phyloP scores from a whole-genome alignment of 1,140 invertebrate genomes.

The Scaptomyza pallida region DNA sequence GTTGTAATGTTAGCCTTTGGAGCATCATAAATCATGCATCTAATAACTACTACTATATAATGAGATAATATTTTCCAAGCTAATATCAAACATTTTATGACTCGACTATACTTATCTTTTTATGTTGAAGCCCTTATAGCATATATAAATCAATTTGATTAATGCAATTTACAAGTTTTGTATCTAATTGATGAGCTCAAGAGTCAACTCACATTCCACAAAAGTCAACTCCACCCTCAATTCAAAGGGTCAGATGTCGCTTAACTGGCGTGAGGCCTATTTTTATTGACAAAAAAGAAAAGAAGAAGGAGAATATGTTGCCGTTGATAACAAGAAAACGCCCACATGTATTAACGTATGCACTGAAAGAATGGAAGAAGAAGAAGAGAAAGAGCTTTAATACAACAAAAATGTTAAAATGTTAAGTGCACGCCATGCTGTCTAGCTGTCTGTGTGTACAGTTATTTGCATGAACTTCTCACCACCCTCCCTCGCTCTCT shows the following conservation, averaged over 20 bases:
- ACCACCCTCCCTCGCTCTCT: too few relatives aligned
- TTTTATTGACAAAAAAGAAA: neutral
- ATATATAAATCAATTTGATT: conserved; percentile 27
- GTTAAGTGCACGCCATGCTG: too few relatives aligned
- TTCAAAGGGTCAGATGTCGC: conserved; percentile 18
- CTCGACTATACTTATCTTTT: conserved; percentile 4
- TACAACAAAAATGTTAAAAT: too few relatives aligned
- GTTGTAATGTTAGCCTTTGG: neutral
- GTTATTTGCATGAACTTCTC: neutral
- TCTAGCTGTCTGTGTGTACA: neutral
- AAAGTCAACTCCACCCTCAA: conserved; percentile 17
- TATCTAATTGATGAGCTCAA: conserved; percentile 34
- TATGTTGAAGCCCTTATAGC: neutral
- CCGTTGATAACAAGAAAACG: conserved; percentile 23
- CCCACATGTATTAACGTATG: conserved; percentile 13
- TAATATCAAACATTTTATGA: conserved; percentile 20
- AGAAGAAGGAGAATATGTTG: neutral
- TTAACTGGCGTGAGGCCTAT: neutral
- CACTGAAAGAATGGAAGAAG: neutral
- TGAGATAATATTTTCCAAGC: neutral
- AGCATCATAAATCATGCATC: neutral
- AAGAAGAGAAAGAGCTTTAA: too few relatives aligned
- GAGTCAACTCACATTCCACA: conserved; percentile 26
- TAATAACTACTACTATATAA: neutral
- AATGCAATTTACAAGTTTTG: conserved; percentile 22